These are phyloP conservation scores for Allygus modestus DNA, from an alignment of 2,888 invertebrate genomes.

Conservation along the genomic window DNA sequence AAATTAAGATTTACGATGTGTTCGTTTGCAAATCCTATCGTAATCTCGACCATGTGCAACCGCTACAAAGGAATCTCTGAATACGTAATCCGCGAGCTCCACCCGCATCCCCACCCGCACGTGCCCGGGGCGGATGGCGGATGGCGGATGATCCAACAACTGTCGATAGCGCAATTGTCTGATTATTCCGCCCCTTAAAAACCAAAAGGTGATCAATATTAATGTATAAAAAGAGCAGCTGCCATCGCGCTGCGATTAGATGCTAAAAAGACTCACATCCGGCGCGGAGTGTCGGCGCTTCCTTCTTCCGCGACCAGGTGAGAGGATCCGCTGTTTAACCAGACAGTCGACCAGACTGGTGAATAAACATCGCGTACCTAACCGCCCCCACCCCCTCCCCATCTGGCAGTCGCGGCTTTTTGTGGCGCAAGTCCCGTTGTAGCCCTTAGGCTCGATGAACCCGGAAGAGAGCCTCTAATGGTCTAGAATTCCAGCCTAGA, in stretches of 20 bases:
- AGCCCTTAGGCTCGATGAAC: constrained; percentile 57
- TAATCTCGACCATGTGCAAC: background rate
- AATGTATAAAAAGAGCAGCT: constrained; percentile 45
- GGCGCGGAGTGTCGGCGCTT: background rate
- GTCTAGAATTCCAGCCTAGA: constrained; percentile 52
- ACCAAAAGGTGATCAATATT: constrained; percentile 35
- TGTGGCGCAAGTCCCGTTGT: constrained; percentile 55
- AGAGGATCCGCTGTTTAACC: constrained; percentile 34
- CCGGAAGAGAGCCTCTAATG: constrained; percentile 55
- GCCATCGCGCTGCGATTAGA: constrained; percentile 33
- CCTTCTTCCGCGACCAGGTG: constrained; percentile 49
- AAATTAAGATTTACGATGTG: too few relatives aligned
- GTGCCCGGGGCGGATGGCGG: constrained; percentile 10
- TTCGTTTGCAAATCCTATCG: too few relatives aligned
- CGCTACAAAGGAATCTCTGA: background rate
- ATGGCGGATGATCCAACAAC: constrained; percentile 17
- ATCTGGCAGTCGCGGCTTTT: constrained; percentile 38
- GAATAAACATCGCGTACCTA: constrained; percentile 52
- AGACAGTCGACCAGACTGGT: constrained; percentile 38
- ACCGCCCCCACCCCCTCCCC: background rate
- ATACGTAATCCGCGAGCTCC: background rate
- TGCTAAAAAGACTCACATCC: constrained; percentile 44
- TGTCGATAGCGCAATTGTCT: constrained; percentile 6
- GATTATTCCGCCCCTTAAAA: constrained; percentile 51
- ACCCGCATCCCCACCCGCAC: background rate